These are phyloP conservation scores for Leptopilina drosophilae DNA, from an alignment of 2,888 invertebrate species.

Conservation along the genomic window DNA sequence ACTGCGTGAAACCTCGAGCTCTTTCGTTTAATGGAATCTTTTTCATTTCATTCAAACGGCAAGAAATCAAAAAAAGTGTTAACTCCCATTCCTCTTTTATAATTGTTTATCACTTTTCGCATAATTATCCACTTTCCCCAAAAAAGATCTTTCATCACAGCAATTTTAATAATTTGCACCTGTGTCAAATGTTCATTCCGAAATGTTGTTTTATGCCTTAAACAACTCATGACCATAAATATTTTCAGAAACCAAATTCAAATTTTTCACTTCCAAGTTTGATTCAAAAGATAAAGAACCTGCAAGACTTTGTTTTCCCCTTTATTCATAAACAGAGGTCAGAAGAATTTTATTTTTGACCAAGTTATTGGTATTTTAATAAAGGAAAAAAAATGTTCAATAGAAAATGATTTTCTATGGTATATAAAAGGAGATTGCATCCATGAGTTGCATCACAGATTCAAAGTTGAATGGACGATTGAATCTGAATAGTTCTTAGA, in stretches of 20 bases:
- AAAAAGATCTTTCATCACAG: no score
- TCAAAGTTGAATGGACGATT: slow-evolving; percentile 19
- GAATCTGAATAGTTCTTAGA: slow-evolving; percentile 21
- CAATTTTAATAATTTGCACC: no score
- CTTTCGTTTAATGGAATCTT: neutral
- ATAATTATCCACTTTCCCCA: neutral
- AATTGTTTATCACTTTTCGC: neutral
- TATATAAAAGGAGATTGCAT: neutral
- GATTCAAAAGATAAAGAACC: no score
- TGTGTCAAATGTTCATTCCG: no score
- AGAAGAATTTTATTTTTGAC: no score
- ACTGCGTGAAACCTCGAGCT: neutral
- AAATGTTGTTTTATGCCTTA: no score
- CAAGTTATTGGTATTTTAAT: no score
- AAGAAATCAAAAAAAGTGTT: neutral
- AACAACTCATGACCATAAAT: no score
- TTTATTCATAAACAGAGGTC: no score
- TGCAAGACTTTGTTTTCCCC: no score
- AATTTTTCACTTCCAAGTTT: no score
- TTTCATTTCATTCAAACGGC: neutral
- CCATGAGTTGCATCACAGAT: slow-evolving; percentile 7
- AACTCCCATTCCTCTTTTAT: neutral
- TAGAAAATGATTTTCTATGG: neutral
- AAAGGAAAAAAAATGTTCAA: neutral
- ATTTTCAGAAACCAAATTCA: no score